A percentile compares a stretch with the other conserved stretches of the same genome.
Evolutionary conservation across 2,797 vertebrate genomes (phyloP).

Genomic region (Leontopithecus rosalia): DNA sequence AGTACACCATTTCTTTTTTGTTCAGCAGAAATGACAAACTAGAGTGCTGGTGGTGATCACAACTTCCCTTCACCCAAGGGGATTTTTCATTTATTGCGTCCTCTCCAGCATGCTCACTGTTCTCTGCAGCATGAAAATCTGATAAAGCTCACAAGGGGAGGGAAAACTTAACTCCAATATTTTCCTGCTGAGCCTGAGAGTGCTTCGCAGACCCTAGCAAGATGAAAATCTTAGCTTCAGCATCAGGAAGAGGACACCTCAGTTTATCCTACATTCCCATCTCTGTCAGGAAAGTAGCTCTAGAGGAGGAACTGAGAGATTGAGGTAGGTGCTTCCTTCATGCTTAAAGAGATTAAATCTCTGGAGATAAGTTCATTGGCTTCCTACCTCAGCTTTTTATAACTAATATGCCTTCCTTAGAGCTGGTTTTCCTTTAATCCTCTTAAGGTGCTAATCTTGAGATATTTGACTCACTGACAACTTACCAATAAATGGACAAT

Average conservation of each 20-base stretch:
- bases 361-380: not conserved
- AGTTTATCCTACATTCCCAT: not conserved
- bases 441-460: slow-evolving; percentile 6
- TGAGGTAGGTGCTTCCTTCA: not conserved
- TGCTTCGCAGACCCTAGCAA: not conserved
- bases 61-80: not conserved
- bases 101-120: not conserved
- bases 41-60: not conserved
- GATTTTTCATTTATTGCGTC: not conserved
- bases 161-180: slow-evolving; percentile 31
- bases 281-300: not conserved
- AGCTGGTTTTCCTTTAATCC: slow-evolving; percentile 21
- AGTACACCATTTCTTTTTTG: not conserved
- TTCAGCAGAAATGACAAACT: not conserved
- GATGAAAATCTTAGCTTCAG: slow-evolving; percentile 28
- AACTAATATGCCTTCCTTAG: slow-evolving; percentile 13
- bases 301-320: not conserved
- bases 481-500: not conserved
- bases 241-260: not conserved
- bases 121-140: slow-evolving; percentile 30
- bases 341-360: slow-evolving; percentile 20
- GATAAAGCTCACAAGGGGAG: not conserved
- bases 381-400: slow-evolving; percentile 11
- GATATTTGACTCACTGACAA: slow-evolving; percentile 17
- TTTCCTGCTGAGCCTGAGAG: slow-evolving; percentile 31